Conservation (phyloP, 2,888 invertebrate genomes). For the Cantharis rufa region DNA sequence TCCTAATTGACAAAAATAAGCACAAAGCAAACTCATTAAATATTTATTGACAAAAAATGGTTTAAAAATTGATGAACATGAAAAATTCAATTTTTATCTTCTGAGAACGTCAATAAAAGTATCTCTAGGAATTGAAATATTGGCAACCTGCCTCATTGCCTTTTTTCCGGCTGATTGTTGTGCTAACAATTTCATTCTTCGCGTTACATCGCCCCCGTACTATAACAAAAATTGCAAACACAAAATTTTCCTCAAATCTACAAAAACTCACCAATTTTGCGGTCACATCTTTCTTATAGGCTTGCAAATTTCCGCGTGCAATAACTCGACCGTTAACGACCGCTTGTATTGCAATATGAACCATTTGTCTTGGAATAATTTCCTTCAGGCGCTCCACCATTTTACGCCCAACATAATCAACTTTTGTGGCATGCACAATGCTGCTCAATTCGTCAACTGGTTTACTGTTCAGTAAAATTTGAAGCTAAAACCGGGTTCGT, state of each 20-base stretch:
- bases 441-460: slow-evolving; percentile 82
- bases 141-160: slow-evolving; percentile 88
- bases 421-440: slow-evolving; percentile 76
- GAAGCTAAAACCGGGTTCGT: slow-evolving; percentile 61
- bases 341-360: slow-evolving; percentile 87
- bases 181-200: slow-evolving; percentile 85
- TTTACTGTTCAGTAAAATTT: slow-evolving; percentile 77
- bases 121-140: slow-evolving; percentile 88
- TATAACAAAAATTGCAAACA: slow-evolving; percentile 47
- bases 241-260: slow-evolving; percentile 7
- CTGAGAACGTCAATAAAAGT: slow-evolving; percentile 92
- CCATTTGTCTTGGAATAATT: slow-evolving; percentile 86
- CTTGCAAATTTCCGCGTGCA: slow-evolving; percentile 83
- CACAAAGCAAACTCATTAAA: not conserved
- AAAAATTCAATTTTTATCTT: slow-evolving; percentile 56
- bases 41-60: not conserved
- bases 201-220: slow-evolving; percentile 92
- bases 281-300: slow-evolving; percentile 90
- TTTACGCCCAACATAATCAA: slow-evolving; percentile 65
- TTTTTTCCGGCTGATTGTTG: slow-evolving; percentile 94
- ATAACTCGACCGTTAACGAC: slow-evolving; percentile 76
- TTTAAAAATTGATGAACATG: not conserved
- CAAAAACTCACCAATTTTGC: slow-evolving; percentile 79
- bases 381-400: slow-evolving; percentile 79
- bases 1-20: not conserved